Evolutionary conservation across 2,888 invertebrate species (phyloP), one percentile per base, ranked within the genome.

Genomic region (Habroteleia sp.): DNA sequence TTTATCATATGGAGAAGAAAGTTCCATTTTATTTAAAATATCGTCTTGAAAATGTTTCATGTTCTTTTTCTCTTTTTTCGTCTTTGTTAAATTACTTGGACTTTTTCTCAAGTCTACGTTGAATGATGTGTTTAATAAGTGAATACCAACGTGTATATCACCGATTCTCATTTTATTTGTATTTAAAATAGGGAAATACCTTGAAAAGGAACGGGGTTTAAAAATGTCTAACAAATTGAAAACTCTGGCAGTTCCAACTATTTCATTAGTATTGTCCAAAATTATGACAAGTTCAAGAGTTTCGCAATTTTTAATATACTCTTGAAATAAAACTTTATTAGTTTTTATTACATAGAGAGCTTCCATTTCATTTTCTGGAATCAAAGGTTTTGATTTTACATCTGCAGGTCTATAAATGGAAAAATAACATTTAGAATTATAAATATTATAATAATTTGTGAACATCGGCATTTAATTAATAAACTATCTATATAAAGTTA

Each of bases 221-320:
- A 87, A 78, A 29, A 88, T 82, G 13, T 84, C 81, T 17, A 77
- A 46, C 17, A 89, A 75, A 27, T 85, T 82, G 31, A 78, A 78
- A 0, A 88, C 77, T 27, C 77, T 77, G 31, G 83, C 83, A 5
- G 79, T 83, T 16, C 88, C 88, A 62, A 87, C 63, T 2, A 85
- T 68, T 56, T 81, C 74, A 37, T 81, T 78, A 1, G 76, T 81
- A 11, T 80, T 78, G 23, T 87, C 83, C 1, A 77, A 75, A 5
- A 85, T 42, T n/a, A 88, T 77, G 0, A 82, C 74, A 14, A 89
- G 80, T 63, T 87, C 84, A 10, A 89, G 35, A 8, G 81, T 81
- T 44, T 84, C 85, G 58, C 87, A 87, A 42, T 88, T 88, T 56
- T 81, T 84, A n/a, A 88, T 76, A 62, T 89, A 89, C 54, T 86